A percentile compares a stretch with the other conserved stretches of the same genome.
phyloP scores from a whole-genome alignment of 2,113 vertebrate species.

The Sturnus vulgaris region DNA sequence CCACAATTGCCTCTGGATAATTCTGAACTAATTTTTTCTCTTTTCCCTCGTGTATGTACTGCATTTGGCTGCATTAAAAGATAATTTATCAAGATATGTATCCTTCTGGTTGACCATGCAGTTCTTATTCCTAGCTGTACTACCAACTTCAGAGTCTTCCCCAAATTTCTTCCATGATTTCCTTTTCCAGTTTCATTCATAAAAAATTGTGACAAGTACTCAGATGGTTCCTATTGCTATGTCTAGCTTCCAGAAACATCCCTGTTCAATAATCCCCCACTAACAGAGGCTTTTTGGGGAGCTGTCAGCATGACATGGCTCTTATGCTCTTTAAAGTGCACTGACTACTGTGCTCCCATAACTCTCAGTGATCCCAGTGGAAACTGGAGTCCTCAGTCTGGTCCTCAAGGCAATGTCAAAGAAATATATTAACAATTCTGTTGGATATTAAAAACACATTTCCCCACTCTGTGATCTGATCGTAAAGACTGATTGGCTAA shows the following conservation, averaged over 20 bases:
- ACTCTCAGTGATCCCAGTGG: background rate
- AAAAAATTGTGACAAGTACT: background rate
- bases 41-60: background rate
- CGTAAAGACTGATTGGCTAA: background rate
- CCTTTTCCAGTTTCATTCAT: background rate
- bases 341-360: background rate
- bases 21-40: background rate
- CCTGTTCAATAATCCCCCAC: background rate
- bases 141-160: background rate
- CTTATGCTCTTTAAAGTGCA: background rate
- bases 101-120: background rate
- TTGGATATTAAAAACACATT: conserved; percentile 18
- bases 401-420: background rate
- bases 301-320: background rate
- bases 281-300: background rate
- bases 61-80: background rate
- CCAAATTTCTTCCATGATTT: background rate
- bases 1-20: background rate
- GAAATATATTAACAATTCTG: background rate
- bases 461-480: background rate
- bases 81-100: background rate
- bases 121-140: background rate
- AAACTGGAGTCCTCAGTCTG: background rate
- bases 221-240: background rate
- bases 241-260: background rate